Evolutionary conservation across 2,888 invertebrate genomes (phyloP), one percentile per base, ranked within the genome.

Genomic region (Philereme transversata): DNA sequence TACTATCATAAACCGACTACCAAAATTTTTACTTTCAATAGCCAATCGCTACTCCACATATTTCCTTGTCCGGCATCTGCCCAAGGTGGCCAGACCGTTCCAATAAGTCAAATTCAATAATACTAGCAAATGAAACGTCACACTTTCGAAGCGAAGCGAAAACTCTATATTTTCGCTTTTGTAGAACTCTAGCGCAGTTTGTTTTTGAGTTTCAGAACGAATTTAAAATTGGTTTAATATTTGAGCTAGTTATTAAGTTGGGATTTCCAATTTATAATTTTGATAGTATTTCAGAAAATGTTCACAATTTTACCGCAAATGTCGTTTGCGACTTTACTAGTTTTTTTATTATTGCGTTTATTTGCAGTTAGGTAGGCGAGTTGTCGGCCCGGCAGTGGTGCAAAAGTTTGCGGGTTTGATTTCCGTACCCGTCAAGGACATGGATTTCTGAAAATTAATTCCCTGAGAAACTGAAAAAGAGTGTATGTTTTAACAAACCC

Each of bases 41-140:
- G 1, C 22, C 40, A 6, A 6, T 6, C 6, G 7, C 63, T 0
- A 49, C 67, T 64, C 67, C 54, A 59, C 54, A 43, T 0, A 4
- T 53, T 60, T 59, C n/a, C 9, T 43, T 44, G 54, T 57, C 58
- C 60, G 54, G 57, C 60, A 53, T 59, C 62, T 56, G 65, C 38
- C 34, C 53, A 67, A 70, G 74, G 75, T 77, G 71, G 75, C 72
- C 79, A 77, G 82, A 73, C 79, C 78, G 76, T 74, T 80, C 82
- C 86, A 87, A 89, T 88, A 89, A 87, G 84, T 88, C 86, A 87
- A 86, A 89, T 88, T 87, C 88, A 88, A 88, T 89, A 89, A 86
- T 82, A 82, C 78, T 77, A 79, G 77, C 86, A 86, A 88, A 88
- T 83, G 84, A 86, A 88, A 86, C 79, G 83, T 78, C 81, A 77